Evolutionary conservation across 2,797 vertebrate genomes (phyloP), one percentile per base, ranked within the genome.

Genomic region (Echiichthys vipera): DNA sequence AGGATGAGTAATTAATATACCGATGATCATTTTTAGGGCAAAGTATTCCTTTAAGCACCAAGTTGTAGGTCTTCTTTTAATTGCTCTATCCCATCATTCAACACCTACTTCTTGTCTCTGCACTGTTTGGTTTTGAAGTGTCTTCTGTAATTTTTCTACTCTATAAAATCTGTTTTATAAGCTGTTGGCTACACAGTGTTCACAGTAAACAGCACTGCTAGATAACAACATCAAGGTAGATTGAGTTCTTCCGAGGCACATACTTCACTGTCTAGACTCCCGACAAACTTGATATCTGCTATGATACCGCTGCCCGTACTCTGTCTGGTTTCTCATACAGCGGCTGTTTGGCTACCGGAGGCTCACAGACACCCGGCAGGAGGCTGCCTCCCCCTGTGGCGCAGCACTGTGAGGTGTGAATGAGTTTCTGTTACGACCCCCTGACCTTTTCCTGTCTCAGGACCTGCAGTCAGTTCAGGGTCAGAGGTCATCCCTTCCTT

Each of bases 241-340:
- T 84, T 59, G n/a, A 67, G 68, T 90, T 85, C 83, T 89, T n/a
- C 74, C 3, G 10, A 39, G 65, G 46, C 54, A 29, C 90, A 92
- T 89, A 88, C 79, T 90, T 91, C 61, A 59, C 62, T 37, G 89
- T 93, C 91, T 90, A 91, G 88, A 91, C 90, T 81, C 8, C 77
- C 18, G 34, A 68, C 81, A 71, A 70, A 89, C 80, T 50, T 88
- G 91, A 89, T 91, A 90, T 86, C 77, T 84, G 65, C 64, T 53
- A 10, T 71, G 85, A 89, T 88, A 74, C 51, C 0, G 29, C 70
- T 37, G 71, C 76, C 69, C 18, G 69, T 70, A 77, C 74, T 58
- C 34, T 46, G 69, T 71, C 74, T 70, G 71, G 20, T 50, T 59
- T 59, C 71, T 66, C 74, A 61, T 42, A 61, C 66, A 24, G 62